A percentile compares a stretch with the other conserved stretches of the same genome.
phyloP scores from a whole-genome alignment of 2,113 vertebrate species.

The Tinamus guttatus region DNA sequence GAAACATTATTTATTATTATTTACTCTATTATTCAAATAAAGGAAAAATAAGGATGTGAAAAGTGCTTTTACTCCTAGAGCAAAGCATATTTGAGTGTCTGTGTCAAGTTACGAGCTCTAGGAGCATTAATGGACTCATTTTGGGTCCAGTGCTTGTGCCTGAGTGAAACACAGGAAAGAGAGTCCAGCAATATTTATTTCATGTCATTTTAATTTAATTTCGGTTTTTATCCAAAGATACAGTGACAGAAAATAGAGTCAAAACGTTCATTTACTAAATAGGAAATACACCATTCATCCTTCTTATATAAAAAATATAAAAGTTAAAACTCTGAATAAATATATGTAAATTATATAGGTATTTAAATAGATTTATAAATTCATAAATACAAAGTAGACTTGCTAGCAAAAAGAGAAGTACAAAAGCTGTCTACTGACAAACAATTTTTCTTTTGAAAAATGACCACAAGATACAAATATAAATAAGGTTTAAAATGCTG shows the following conservation, averaged over 20 bases:
- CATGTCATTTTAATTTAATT: constrained; percentile 2
- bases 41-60: not conserved
- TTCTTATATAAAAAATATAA: not conserved
- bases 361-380: constrained; percentile 28
- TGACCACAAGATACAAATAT: not conserved
- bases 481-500: not conserved
- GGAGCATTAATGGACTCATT: not conserved
- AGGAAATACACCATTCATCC: not conserved
- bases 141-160: accelerated
- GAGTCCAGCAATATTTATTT: not conserved
- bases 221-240: not conserved
- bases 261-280: not conserved
- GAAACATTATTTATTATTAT: not conserved
- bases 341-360: not conserved
- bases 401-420: not conserved
- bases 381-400: constrained; percentile 4
- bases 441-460: not conserved
- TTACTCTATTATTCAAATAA: not conserved
- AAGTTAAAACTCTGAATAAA: constrained; percentile 5
- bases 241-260: not conserved
- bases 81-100: too few species aligned
- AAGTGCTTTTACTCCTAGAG: not conserved
- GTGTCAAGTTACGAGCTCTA: not conserved
- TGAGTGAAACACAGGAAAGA: not conserved
- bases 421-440: not conserved